Evolutionary conservation across 2,113 vertebrate genomes (phyloP), one percentile per base, ranked within the genome.

Genomic region (Phyllostomus hastatus): DNA sequence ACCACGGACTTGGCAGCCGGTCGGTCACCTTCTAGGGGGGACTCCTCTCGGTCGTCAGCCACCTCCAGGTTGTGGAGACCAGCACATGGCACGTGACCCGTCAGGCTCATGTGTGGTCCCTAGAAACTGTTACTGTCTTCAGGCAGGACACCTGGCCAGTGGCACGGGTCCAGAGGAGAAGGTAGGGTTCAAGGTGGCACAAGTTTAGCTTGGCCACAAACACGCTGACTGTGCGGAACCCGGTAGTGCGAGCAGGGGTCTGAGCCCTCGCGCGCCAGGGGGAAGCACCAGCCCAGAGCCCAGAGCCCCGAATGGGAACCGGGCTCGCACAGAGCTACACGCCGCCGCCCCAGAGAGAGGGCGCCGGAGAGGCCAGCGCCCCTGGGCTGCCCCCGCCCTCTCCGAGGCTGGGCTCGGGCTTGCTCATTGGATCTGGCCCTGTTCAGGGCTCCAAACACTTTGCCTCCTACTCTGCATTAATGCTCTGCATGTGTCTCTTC

Each of bases 401-500:
- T 11, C 80, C 20, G 31, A 48, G 28, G 38, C 9, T 11, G 19
- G 31, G 5, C 75, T 84, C 7, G 1, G 35, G 38, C 64, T 41
- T 48, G 50, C 16, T 2, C 15, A 8, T 70, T 38, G 14, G 12
- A 19, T 26, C 87, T 41, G 52, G 80, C 20, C 57, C 54, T 48
- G 17, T 57, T 48, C 16, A 20, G 54, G 28, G 31, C 61, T 93
- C 33, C 31, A 28, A 26, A 31, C 10, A 6, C 43, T 54, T 52
- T 8, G 73, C 57, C 89, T n/a, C 7, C 5, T 31, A 48, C 16
- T 46, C 50, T 54, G 59, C 76, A 22, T 76, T 67, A 52, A 84
- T 38, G 22, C 20, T 35, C 2, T 81, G 57, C n/a, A 10, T 59
- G 2, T 93, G 94, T 98, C 97, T 96, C 93, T 96, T 90, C 83